A percentile compares a stretch with the other conserved stretches of the same genome.
Conservation (phyloP, 1,140 invertebrate species). For the Euura lappo region DNA sequence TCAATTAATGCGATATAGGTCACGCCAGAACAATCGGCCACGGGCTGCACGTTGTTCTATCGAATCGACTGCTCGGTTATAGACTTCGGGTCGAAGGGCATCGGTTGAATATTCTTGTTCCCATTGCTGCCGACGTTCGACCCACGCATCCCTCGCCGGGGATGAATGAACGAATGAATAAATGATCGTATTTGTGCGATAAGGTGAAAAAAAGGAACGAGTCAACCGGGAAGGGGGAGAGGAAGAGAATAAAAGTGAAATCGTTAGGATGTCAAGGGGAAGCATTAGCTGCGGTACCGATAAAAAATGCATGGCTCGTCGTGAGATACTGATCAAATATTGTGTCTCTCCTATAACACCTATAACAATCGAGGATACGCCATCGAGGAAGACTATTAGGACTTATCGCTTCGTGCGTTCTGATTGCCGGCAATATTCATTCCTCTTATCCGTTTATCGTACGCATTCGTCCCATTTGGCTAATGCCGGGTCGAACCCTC, state of each 20-base stretch:
- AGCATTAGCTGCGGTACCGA: not conserved
- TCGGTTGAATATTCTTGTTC: too few species aligned
- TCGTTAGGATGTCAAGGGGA: not conserved
- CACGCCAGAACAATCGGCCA: not conserved
- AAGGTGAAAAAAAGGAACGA: too few species aligned
- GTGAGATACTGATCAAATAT: slow-evolving; percentile 1
- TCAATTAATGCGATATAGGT: slow-evolving; percentile 3
- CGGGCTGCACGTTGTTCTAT: too few species aligned
- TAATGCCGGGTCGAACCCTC: too few species aligned
- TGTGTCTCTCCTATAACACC: not conserved
- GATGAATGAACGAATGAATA: too few species aligned
- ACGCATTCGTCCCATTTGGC: not conserved
- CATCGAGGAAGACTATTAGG: not conserved
- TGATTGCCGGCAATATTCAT: not conserved
- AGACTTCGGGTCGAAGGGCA: too few species aligned
- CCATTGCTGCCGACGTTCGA: not conserved
- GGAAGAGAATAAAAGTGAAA: not conserved
- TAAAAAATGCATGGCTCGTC: not conserved
- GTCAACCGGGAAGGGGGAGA: not conserved
- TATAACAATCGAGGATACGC: slow-evolving; percentile 6
- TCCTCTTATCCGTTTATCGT: not conserved
- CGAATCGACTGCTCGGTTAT: too few species aligned
- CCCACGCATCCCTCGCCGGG: too few species aligned
- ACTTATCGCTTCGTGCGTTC: not conserved
- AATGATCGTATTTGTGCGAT: too few species aligned